Evolutionary conservation across 2,113 vertebrate genomes (phyloP).

Genomic region (Collichthys lucidus): DNA sequence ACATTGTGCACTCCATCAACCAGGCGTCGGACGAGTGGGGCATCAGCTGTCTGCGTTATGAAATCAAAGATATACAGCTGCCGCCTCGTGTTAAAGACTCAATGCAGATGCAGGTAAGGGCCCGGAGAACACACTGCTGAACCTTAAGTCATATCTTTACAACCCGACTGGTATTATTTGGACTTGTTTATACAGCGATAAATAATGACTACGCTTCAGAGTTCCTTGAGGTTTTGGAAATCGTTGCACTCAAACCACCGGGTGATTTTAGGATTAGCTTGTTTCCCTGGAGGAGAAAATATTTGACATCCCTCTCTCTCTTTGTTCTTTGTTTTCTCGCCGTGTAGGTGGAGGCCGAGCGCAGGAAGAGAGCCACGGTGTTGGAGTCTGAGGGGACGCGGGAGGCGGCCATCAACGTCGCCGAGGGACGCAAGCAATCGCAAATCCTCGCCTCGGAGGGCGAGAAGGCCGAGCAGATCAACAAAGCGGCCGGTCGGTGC

Average conservation of each 20-base stretch:
- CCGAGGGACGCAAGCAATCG: conserved; percentile 89
- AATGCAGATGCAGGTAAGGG: conserved; percentile 92
- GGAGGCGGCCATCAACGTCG: conserved; percentile 89
- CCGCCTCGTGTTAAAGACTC: conserved; percentile 91
- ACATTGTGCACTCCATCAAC: conserved; percentile 90
- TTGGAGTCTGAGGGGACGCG: conserved; percentile 89
- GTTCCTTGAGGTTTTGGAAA: background rate
- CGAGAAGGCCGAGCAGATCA: conserved; percentile 88
- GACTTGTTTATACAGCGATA: background rate
- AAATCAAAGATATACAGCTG: conserved; percentile 93
- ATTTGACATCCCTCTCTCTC: background rate
- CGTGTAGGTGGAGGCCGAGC: conserved; percentile 90
- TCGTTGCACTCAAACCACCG: background rate
- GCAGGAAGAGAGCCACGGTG: conserved; percentile 88
- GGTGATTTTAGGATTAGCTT: conserved; percentile 20
- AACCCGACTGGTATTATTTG: background rate
- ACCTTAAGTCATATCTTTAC: background rate
- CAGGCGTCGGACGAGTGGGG: conserved; percentile 92
- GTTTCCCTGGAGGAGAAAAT: background rate
- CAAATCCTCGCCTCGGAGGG: conserved; percentile 91
- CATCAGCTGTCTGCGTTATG: conserved; percentile 91
- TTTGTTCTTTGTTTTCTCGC: background rate
- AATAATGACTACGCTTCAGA: background rate
- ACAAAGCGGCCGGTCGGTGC: conserved; percentile 87
- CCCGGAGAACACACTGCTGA: background rate